A percentile compares a stretch with the other conserved stretches of the same genome.
phyloP scores from a whole-genome alignment of 2,888 invertebrate genomes.

The Cerceris rybyensis region DNA sequence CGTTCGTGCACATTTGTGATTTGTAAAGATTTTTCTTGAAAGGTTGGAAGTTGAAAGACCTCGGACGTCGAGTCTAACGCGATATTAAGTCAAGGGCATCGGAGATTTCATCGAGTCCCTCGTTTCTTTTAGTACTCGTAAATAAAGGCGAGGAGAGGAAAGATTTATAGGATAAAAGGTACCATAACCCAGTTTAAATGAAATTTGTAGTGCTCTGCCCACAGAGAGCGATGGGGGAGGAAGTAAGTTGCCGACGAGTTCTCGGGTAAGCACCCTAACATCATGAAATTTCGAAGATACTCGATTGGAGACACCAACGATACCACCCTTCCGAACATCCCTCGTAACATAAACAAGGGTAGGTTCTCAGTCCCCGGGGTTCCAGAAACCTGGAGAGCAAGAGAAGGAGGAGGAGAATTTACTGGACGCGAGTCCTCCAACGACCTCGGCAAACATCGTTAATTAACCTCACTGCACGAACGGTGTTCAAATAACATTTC shows the following conservation, averaged over 20 bases:
- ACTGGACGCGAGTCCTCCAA: conserved; percentile 58
- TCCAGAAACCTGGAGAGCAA: conserved; percentile 18
- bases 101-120: not conserved
- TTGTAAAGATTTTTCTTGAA: too few species aligned
- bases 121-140: conserved; percentile 7
- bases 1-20: too few species aligned
- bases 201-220: not conserved
- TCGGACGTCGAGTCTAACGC: too few species aligned
- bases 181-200: not conserved
- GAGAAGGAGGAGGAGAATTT: conserved; percentile 59
- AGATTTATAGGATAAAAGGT: not conserved
- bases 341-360: conserved; percentile 70
- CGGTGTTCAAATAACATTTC: conserved; percentile 47
- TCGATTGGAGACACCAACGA: conserved; percentile 52
- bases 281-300: conserved; percentile 65
- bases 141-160: not conserved
- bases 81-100: too few species aligned
- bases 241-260: conserved; percentile 30
- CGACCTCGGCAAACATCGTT: conserved; percentile 67
- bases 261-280: conserved; percentile 24
- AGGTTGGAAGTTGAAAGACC: too few species aligned
- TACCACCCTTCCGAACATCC: conserved; percentile 49
- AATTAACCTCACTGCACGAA: conserved; percentile 58
- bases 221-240: not conserved
- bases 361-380: conserved; percentile 50